Base-by-base conservation (phyloP, 1,140 invertebrate genomes). In the Aphelenchoides fujianensis region DNA sequence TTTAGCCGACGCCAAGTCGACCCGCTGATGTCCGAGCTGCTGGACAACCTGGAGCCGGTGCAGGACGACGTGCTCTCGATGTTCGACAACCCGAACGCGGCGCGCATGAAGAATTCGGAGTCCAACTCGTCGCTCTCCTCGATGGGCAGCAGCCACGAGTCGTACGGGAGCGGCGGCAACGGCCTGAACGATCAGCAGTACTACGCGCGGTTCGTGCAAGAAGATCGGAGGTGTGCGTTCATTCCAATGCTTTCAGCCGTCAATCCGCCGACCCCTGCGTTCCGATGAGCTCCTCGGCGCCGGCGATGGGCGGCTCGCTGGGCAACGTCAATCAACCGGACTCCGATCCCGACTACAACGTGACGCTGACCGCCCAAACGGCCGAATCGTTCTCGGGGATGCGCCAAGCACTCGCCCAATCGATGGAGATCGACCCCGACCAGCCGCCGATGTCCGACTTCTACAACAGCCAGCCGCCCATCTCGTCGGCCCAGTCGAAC, bases 311-410 rank as follows among this genome's bases (percentile, higher is more conserved):
- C 1, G 71, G 71, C 23, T 32, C 35, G 28, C 16, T 41, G 27
- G 30, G 66, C 16, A 71, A 73, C 54, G 63, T 78, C 52, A 23
- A 28, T 2, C 75, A 78, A 34, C 27, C 16, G 1, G 27, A 69
- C 64, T 84, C 77, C 16, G 81, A 83, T 69, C 83, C 81, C 12
- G 83, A 83, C 48, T 83, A 83, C 61, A 83, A 83, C 63, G 62
- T 81, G 2, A 82, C 81, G 5, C 73, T 83, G 7, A 82, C 81
- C 23, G 78, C 79, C 5, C 78, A 82, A 31, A 83, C 81, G 19
- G 78, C 79, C 5, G 83, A 83, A 34, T 81, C 66, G 36, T 83
- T 79, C 48, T 48, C 72, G 23, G 80, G 71, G 28, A 82, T 81
- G 77, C 71, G 79, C 0, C 79, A 81, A 55, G 77, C 80, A 9